phyloP scores from a whole-genome alignment of 2,888 invertebrate species.

The Orthosia incerta region DNA sequence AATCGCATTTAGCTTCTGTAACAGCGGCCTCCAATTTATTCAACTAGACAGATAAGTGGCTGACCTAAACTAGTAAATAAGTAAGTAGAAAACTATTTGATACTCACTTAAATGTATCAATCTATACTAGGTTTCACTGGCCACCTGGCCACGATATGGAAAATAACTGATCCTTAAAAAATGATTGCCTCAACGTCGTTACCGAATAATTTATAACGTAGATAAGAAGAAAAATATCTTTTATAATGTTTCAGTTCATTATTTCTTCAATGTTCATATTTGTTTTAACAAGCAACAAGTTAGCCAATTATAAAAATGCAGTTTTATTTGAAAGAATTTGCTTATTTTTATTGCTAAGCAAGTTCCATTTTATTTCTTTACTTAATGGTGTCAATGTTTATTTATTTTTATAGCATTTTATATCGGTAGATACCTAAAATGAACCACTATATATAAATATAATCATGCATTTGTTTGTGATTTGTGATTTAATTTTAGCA shows the following conservation, averaged over 20 bases:
- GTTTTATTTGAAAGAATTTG: constrained; percentile 22
- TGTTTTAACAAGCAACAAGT: constrained; percentile 28
- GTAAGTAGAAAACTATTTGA: background rate
- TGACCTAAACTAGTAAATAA: background rate
- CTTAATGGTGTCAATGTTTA: constrained; percentile 21
- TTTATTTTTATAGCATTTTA: constrained; percentile 24
- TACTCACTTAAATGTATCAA: background rate
- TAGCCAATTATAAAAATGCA: constrained; percentile 37
- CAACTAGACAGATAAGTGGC: background rate
- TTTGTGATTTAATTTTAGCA: background rate
- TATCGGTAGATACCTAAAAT: constrained; percentile 15
- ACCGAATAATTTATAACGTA: background rate
- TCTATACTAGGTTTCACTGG: background rate
- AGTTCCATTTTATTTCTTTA: constrained; percentile 33
- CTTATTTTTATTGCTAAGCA: constrained; percentile 11
- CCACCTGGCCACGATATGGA: background rate
- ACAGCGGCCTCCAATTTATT: background rate
- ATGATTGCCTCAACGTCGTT: background rate
- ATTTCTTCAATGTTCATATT: constrained; percentile 18
- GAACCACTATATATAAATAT: background rate
- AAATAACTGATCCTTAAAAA: background rate
- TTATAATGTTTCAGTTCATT: constrained; percentile 7
- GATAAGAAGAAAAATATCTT: constrained; percentile 5
- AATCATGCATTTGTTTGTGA: background rate
- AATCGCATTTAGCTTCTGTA: background rate